Evolutionary conservation across 2,113 vertebrate genomes (phyloP), one percentile per base, ranked within the genome.

Genomic region (Equus przewalskii): DNA sequence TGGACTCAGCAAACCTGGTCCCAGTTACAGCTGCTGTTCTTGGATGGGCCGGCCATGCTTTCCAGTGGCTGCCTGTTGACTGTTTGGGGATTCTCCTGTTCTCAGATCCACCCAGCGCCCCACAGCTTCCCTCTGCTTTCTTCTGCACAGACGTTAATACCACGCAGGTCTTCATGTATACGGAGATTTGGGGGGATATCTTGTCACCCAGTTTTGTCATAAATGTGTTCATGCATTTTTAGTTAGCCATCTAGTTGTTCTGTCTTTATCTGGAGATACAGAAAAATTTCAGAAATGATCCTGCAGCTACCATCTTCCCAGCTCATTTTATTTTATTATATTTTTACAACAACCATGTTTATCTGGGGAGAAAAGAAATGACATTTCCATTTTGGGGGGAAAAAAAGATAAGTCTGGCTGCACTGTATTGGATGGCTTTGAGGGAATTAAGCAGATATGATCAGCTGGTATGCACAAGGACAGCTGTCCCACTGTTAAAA

Each of bases 341-440:
- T 92, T 80, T 89, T 93, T 76, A 92, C 3, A 80, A 60, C 21
- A 72, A 86, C 46, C 41, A 46, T 64, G 28, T 81, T 76, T 90
- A 94, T 80, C 73, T 44, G 49, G 46, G 44, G 24, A 5, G 1
- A 19, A 79, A 93, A 78, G 26, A 33, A 91, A 81, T 26, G 69
- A 36, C 92, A 83, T 65, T 65, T 82, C 44, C 46, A 83, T 88
- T 79, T 95, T 41, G 11, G 36, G 19, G 44, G 36, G 18, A 15
- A 51, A 60, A 70, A 76, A 62, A 51, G 18, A 28, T 26, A 93
- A 92, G 30, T 76, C 78, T 87, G 64, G 26, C 60, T 94, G 51
- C 84, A 80, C 72, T n/a, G 3, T 54, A 65, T 21, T 65, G 18
- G 62, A n/a, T 94, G 67, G 26, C 26, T 81, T 88, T 51, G 65